A percentile compares a stretch with the other conserved stretches of the same genome.
Evolutionary conservation across 2,797 vertebrate genomes (phyloP).

Genomic region (Enteromius thamalakanensis): DNA sequence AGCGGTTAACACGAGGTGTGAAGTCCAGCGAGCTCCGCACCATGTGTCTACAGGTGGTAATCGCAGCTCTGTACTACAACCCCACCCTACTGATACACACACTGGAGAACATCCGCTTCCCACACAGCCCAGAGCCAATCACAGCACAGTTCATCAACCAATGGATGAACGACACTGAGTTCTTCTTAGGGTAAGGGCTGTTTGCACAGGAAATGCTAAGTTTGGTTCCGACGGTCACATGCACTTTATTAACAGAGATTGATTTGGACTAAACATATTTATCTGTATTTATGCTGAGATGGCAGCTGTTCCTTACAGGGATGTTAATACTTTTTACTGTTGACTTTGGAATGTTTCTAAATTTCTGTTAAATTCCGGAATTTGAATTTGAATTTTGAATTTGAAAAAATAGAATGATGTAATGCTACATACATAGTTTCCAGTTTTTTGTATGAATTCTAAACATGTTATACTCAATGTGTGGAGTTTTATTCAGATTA

Average conservation of each 20-base stretch:
- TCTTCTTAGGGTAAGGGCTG: constrained; percentile 89
- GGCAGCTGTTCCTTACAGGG: neutral
- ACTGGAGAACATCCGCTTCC: constrained; percentile 91
- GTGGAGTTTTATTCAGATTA: neutral
- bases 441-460: neutral
- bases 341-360: neutral
- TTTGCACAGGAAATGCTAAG: neutral
- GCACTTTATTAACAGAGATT: neutral
- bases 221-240: neutral
- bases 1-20: constrained; percentile 91
- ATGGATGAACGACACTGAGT: constrained; percentile 98
- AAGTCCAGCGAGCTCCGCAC: constrained; percentile 94
- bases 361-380: neutral
- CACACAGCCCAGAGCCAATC: constrained; percentile 91
- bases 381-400: neutral
- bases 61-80: constrained; percentile 93
- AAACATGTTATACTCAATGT: neutral
- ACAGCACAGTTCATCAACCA: constrained; percentile 97
- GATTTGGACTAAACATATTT: neutral
- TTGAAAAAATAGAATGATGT: neutral
- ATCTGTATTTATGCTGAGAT: neutral
- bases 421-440: neutral
- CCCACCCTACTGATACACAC: constrained; percentile 90
- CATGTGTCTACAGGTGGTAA: constrained; percentile 97
- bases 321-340: neutral